phyloP scores from a whole-genome alignment of 2,797 vertebrate genomes.

The Rhadinocentrus ornatus region DNA sequence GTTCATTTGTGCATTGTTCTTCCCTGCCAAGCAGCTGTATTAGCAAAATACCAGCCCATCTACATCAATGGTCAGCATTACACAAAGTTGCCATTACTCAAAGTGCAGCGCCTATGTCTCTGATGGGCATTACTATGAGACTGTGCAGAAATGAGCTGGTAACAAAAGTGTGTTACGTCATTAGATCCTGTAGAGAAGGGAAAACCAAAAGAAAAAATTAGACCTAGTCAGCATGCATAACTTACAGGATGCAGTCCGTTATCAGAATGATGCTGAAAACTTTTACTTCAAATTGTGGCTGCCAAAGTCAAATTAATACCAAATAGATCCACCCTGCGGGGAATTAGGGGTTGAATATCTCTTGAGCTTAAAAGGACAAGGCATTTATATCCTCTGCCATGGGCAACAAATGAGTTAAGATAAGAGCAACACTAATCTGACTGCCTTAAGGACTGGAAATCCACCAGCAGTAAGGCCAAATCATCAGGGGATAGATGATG shows the following conservation, averaged over 20 bases:
- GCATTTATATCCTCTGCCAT: slow-evolving; percentile 15
- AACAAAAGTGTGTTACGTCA: slow-evolving; percentile 12
- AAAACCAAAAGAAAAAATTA: neutral
- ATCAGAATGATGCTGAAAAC: neutral
- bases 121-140: slow-evolving; percentile 16
- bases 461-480: slow-evolving; percentile 39
- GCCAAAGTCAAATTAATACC: neutral
- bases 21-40: neutral
- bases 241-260: neutral
- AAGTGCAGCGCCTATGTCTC: slow-evolving; percentile 26
- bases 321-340: slow-evolving; percentile 6
- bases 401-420: slow-evolving; percentile 33
- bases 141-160: slow-evolving; percentile 17
- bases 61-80: slow-evolving; percentile 29
- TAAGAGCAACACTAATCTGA: slow-evolving; percentile 54
- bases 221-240: neutral
- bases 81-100: slow-evolving; percentile 49
- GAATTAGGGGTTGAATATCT: neutral
- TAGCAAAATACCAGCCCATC: slow-evolving; percentile 13
- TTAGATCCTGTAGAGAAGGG: slow-evolving; percentile 27
- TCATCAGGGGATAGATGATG: no score
- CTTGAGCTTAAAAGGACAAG: slow-evolving; percentile 34
- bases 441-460: slow-evolving; percentile 40
- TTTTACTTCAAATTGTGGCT: neutral
- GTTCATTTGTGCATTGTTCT: neutral